Conservation (phyloP, 2,113 vertebrate species). For the Tichodroma muraria region DNA sequence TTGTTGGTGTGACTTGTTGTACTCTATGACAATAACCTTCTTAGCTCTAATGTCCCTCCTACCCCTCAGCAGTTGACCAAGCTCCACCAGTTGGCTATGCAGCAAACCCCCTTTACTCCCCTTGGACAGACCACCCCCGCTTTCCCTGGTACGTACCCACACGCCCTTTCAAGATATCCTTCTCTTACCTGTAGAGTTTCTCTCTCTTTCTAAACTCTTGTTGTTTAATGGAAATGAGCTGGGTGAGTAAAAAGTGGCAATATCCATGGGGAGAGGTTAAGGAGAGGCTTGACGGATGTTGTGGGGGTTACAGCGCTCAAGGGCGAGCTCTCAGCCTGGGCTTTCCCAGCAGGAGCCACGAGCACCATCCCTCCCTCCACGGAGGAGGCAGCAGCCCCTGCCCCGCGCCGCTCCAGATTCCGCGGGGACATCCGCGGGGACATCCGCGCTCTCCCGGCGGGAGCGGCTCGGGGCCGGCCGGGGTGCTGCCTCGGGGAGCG, state of each 20-base stretch:
- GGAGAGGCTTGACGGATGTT: neutral
- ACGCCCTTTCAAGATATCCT: conserved; percentile 82
- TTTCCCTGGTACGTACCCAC: conserved; percentile 99
- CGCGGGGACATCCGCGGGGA: neutral
- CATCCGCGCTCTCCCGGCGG: neutral
- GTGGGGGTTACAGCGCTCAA: neutral
- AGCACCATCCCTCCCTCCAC: neutral
- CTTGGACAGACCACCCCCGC: conserved; percentile 99
- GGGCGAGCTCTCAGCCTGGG: neutral
- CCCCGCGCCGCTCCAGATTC: fast-evolving
- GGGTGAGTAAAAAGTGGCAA: neutral
- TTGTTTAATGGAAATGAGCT: neutral
- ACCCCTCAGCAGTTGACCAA: conserved; percentile 99
- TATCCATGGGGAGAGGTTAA: neutral
- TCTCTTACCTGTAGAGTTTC: conserved; percentile 84
- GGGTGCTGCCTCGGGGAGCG: neutral
- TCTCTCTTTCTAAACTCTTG: conserved; percentile 67
- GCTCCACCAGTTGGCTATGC: conserved; percentile 99
- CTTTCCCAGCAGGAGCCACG: neutral
- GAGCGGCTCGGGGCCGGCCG: fast-evolving
- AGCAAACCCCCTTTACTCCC: conserved; percentile 99
- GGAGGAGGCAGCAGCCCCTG: neutral
- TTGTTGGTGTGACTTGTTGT: conserved; percentile 85
- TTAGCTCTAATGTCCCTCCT: conserved; percentile 98
- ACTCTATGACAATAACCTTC: conserved; percentile 91